Percentiles rank a stretch among this genome's conserved stretches.
phyloP scores from a whole-genome alignment of 2,888 invertebrate genomes.

The Melanophora roralis region DNA sequence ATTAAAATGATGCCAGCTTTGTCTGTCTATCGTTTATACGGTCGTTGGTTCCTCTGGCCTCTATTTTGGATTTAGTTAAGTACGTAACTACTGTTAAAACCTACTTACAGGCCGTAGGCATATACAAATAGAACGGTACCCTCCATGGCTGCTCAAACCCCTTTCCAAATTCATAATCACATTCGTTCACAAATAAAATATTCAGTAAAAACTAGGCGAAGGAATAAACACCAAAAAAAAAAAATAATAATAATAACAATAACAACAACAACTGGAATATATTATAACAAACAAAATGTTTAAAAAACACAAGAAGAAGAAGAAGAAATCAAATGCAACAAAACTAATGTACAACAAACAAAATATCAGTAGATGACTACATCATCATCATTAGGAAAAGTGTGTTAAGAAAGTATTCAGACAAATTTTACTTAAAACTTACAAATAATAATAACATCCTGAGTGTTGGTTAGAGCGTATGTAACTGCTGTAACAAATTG shows the following conservation, averaged over 20 bases:
- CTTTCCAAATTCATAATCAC: not conserved
- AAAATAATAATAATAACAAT: conserved; percentile 21
- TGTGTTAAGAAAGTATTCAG: not conserved
- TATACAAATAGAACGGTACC: conserved; percentile 30
- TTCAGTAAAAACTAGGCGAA: conserved; percentile 54
- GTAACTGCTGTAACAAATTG: not conserved
- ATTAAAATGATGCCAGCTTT: conserved; percentile 40
- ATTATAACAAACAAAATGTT: conserved; percentile 53
- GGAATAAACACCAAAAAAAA: conserved; percentile 32
- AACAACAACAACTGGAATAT: conserved; percentile 40
- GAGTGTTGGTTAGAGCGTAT: not conserved
- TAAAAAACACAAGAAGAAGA: conserved; percentile 13
- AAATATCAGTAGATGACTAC: conserved; percentile 42
- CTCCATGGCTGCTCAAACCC: conserved; percentile 3
- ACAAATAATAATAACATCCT: too few relatives aligned
- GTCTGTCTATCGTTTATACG: conserved; percentile 41
- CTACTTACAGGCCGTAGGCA: conserved; percentile 54
- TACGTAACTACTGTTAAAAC: conserved; percentile 40
- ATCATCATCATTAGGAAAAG: not conserved
- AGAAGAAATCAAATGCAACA: conserved; percentile 3
- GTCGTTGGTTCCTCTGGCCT: conserved; percentile 48
- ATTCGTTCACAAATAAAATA: conserved; percentile 27
- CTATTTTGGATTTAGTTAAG: not conserved
- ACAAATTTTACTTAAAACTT: not conserved
- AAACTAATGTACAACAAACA: conserved; percentile 41